Conservation (phyloP, 1,140 invertebrate species). For the Phthorimaea operculella region DNA sequence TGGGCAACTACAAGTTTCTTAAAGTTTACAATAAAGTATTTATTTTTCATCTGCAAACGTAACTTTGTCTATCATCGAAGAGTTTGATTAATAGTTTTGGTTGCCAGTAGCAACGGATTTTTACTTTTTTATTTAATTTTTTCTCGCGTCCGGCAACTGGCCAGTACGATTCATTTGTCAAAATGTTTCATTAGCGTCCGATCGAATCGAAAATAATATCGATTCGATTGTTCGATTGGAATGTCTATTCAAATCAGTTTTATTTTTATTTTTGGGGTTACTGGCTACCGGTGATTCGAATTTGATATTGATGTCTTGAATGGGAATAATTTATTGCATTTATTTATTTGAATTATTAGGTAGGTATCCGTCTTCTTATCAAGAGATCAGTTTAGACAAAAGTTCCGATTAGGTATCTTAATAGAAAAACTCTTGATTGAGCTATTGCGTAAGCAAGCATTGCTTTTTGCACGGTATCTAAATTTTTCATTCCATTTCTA, state of each 20-base stretch:
- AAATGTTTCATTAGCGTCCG: conserved; percentile 42
- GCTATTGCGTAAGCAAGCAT: too few relatives aligned
- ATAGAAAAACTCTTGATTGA: too few relatives aligned
- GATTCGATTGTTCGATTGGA: conserved; percentile 37
- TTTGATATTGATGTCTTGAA: too few relatives aligned
- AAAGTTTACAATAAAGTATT: background rate
- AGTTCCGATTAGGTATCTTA: too few relatives aligned
- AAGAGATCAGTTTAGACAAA: too few relatives aligned
- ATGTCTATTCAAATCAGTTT: conserved; percentile 5
- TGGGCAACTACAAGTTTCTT: background rate
- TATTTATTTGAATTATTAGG: too few relatives aligned
- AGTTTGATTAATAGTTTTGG: conserved; percentile 4
- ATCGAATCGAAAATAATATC: conserved; percentile 54
- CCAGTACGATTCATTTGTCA: conserved; percentile 51
- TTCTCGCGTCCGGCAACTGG: conserved; percentile 39
- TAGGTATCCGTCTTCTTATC: too few relatives aligned
- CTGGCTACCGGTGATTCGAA: background rate
- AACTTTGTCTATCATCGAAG: background rate
- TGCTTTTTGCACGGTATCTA: too few relatives aligned
- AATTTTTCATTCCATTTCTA: too few relatives aligned
- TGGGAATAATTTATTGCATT: too few relatives aligned
- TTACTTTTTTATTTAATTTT: conserved; percentile 25
- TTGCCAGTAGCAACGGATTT: background rate
- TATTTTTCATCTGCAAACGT: background rate
- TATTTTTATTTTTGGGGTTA: background rate